Conservation (phyloP, 2,797 vertebrate genomes). For the Chiroxiphia lanceolata region DNA sequence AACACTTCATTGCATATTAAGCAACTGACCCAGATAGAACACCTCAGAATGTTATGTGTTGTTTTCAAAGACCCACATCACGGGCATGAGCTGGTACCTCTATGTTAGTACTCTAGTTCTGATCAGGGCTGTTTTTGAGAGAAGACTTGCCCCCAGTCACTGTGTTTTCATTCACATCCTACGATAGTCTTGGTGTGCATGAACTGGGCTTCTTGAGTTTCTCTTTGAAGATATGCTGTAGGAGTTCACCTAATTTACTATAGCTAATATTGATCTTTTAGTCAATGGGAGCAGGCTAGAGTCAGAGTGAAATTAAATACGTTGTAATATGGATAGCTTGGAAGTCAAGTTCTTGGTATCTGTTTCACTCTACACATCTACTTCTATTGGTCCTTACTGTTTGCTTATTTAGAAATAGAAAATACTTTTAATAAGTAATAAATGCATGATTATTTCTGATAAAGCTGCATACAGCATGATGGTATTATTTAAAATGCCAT, state of each 20-base stretch:
- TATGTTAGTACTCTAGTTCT: background rate
- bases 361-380: background rate
- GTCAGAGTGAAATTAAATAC: background rate
- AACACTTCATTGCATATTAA: background rate
- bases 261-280: background rate
- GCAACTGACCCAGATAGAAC: background rate
- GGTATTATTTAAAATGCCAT: background rate
- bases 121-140: background rate
- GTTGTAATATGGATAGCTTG: background rate
- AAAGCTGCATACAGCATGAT: background rate
- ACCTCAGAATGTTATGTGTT: background rate
- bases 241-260: background rate
- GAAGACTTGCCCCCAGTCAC: background rate
- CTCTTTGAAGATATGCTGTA: background rate
- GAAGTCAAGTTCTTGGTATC: background rate
- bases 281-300: background rate
- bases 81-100: background rate
- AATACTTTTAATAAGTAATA: background rate
- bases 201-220: background rate
- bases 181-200: background rate
- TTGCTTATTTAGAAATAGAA: background rate
- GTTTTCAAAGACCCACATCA: background rate
- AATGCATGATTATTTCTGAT: background rate
- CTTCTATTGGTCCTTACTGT: background rate
- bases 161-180: background rate